Evolutionary conservation across 53 echinoderm and acorn worm species (phyloP).

Genomic region (Echinometra lucunter): DNA sequence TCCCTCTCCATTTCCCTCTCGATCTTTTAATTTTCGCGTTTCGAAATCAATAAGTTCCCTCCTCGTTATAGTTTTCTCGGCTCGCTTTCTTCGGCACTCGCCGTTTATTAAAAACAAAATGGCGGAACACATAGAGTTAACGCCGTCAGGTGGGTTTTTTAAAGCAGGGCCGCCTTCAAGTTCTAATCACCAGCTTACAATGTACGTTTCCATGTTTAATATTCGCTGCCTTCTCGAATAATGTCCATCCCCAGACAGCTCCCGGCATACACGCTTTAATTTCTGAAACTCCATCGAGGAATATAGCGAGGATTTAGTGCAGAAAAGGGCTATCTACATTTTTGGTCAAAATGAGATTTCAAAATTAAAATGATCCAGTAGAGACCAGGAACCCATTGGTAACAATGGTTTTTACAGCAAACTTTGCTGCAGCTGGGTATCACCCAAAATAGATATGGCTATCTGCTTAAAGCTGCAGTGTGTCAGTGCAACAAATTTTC

Average conservation of each 20-base stretch:
- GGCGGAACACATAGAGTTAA: neutral
- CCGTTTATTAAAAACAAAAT: constrained; percentile 30
- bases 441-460: too few species aligned
- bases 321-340: too few species aligned
- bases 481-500: too few species aligned
- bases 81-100: neutral
- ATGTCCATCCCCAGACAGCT: constrained; percentile 4
- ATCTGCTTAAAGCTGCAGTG: too few species aligned
- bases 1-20: neutral
- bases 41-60: neutral
- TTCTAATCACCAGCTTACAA: constrained; percentile 34
- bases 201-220: constrained; percentile 23
- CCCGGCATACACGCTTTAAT: neutral
- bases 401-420: too few species aligned
- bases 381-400: too few species aligned
- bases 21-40: neutral
- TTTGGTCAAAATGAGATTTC: too few species aligned
- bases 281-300: neutral
- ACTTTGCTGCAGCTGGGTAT: too few species aligned
- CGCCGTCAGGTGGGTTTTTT: constrained; percentile 23
- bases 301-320: too few species aligned
- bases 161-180: neutral
- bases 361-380: too few species aligned
- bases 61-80: neutral
- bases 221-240: neutral